Conservation (phyloP, 2,888 invertebrate species). For the Amiota communis region DNA sequence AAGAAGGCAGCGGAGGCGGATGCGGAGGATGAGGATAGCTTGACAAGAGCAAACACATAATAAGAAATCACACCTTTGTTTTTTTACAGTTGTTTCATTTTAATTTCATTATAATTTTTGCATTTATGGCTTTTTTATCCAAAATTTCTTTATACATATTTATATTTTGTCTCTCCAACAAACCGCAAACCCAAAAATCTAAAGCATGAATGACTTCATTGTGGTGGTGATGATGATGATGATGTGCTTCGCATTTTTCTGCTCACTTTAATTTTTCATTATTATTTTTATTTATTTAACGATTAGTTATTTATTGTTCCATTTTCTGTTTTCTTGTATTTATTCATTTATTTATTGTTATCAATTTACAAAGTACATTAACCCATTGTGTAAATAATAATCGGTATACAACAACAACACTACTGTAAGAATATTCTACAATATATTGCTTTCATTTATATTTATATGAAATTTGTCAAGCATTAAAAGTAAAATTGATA, state of each 20-base stretch:
- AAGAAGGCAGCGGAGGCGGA: not conserved
- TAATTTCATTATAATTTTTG: not conserved
- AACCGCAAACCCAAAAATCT: slow-evolving; percentile 3
- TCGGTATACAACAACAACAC: too few relatives aligned
- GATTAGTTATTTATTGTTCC: slow-evolving; percentile 6
- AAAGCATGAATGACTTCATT: slow-evolving; percentile 9
- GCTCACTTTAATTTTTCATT: not conserved
- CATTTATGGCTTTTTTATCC: not conserved
- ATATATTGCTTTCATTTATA: too few relatives aligned
- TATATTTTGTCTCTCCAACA: not conserved
- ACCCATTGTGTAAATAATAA: slow-evolving; percentile 12
- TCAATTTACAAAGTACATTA: slow-evolving; percentile 8
- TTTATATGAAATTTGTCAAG: too few relatives aligned
- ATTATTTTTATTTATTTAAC: not conserved
- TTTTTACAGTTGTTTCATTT: not conserved
- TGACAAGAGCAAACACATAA: not conserved
- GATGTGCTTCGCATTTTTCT: not conserved
- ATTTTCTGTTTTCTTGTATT: not conserved
- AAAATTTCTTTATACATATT: not conserved
- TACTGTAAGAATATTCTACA: too few relatives aligned
- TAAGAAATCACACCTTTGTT: not conserved
- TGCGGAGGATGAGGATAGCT: not conserved
- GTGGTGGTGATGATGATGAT: not conserved
- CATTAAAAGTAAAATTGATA: too few relatives aligned
- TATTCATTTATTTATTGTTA: not conserved